Conservation (phyloP, 2,888 invertebrate genomes). For the Tenthredo scrophulariae region DNA sequence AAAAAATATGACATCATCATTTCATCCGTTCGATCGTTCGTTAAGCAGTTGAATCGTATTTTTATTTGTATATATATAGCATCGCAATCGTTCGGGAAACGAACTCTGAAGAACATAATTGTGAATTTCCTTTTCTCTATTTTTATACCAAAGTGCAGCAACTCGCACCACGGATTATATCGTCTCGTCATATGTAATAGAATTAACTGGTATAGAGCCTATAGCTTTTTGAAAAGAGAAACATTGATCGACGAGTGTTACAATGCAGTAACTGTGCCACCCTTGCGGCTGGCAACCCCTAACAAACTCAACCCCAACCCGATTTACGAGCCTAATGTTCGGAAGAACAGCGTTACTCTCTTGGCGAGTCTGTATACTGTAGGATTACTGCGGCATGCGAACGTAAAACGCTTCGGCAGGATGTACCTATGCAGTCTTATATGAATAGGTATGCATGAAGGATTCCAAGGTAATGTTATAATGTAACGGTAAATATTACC, state of each 20-base stretch:
- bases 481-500: neutral
- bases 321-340: neutral
- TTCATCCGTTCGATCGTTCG: neutral
- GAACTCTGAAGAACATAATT: neutral
- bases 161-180: neutral
- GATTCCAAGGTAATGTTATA: neutral
- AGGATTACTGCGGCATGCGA: neutral
- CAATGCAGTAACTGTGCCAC: constrained; percentile 41
- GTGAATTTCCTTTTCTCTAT: neutral
- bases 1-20: constrained; percentile 6
- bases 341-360: neutral
- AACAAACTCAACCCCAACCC: constrained; percentile 24
- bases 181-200: neutral
- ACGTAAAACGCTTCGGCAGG: neutral
- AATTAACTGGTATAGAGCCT: neutral
- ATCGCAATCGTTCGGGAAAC: neutral
- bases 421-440: neutral
- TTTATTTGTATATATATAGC: neutral
- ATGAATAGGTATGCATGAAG: neutral
- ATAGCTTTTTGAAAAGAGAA: constrained; percentile 23
- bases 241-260: constrained; percentile 46
- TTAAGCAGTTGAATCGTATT: neutral
- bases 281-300: constrained; percentile 45
- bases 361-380: neutral
- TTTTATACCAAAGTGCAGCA: neutral